phyloP scores from a whole-genome alignment of 2,888 invertebrate genomes.

The Drosophila flavopinicola region DNA sequence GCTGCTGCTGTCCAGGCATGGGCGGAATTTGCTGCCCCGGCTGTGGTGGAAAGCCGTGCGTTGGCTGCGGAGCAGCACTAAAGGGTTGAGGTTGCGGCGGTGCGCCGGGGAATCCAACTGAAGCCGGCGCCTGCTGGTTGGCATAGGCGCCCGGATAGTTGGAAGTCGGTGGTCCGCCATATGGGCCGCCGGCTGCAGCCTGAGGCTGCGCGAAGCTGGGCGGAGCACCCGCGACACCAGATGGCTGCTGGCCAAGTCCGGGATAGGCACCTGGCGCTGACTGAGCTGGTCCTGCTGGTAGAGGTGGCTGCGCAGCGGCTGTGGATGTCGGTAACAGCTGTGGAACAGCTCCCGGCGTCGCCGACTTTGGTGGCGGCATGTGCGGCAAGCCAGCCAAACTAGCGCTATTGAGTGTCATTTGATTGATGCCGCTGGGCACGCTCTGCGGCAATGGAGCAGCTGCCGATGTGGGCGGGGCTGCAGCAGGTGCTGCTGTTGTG shows the following conservation, averaged over 20 bases:
- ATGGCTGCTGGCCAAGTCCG: constrained; percentile 9
- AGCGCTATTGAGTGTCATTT: constrained; percentile 82
- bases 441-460: constrained; percentile 60
- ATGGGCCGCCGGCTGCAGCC: constrained; percentile 38
- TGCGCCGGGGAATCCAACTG: constrained; percentile 28
- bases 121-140: constrained; percentile 31
- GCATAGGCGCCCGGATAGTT: constrained; percentile 35
- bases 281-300: neutral
- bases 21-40: constrained; percentile 59
- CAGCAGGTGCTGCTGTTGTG: constrained; percentile 29
- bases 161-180: constrained; percentile 52
- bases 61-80: constrained; percentile 34
- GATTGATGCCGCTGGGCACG: constrained; percentile 68
- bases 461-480: constrained; percentile 19
- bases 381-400: constrained; percentile 82
- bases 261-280: neutral
- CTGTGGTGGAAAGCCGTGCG: constrained; percentile 54
- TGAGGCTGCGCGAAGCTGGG: constrained; percentile 17
- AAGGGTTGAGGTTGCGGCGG: constrained; percentile 39
- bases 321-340: constrained; percentile 26
- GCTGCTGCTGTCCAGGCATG: constrained; percentile 57
- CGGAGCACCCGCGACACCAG: constrained; percentile 13
- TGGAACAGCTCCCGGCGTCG: constrained; percentile 38
- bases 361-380: constrained; percentile 81
- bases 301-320: constrained; percentile 24